These are phyloP conservation scores for Syrista parreyssii DNA, from an alignment of 2,888 invertebrate species.

Conservation along the genomic window DNA sequence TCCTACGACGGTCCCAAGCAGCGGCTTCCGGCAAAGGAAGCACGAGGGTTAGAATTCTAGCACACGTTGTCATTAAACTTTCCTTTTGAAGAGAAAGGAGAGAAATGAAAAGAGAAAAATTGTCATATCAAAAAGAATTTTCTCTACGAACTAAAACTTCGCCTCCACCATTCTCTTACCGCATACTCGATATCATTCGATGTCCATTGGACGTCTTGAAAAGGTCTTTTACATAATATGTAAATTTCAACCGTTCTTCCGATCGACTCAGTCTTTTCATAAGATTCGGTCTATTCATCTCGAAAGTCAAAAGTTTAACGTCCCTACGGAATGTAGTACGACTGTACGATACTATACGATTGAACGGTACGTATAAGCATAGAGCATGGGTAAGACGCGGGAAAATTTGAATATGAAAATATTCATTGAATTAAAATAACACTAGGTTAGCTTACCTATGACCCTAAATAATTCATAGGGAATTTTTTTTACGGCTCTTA, in stretches of 20 bases:
- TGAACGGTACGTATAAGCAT: too few species aligned
- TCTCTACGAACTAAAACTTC: too few species aligned
- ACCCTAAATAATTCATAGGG: slow-evolving; percentile 60
- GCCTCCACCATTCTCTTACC: neutral
- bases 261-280: neutral
- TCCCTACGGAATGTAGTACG: neutral
- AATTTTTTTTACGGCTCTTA: slow-evolving; percentile 25
- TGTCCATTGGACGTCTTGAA: neutral
- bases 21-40: neutral
- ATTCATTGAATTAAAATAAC: slow-evolving; percentile 60
- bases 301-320: neutral
- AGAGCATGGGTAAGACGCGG: neutral
- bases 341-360: neutral
- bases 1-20: neutral
- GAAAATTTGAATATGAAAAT: slow-evolving; percentile 59
- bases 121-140: too few species aligned
- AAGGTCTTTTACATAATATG: neutral
- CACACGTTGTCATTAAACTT: neutral
- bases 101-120: neutral
- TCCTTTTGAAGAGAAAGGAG: neutral
- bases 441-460: slow-evolving; percentile 38
- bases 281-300: neutral
- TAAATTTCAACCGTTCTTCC: neutral
- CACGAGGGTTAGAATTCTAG: neutral
- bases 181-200: neutral